Evolutionary conservation across 2,888 invertebrate genomes (phyloP).

Genomic region (Amaurobius ferox): DNA sequence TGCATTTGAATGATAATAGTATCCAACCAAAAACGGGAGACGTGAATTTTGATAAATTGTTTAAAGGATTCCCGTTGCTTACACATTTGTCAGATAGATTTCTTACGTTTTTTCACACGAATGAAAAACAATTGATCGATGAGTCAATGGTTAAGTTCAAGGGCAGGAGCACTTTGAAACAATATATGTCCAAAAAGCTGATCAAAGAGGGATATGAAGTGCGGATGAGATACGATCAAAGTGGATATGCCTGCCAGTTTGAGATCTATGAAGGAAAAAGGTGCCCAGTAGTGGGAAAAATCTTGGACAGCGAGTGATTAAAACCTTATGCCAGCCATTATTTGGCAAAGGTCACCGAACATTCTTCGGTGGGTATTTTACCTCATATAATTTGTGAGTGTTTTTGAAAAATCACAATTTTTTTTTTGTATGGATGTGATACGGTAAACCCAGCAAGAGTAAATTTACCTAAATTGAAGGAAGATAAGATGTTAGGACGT

Average conservation of each 20-base stretch:
- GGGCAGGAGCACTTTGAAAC: neutral
- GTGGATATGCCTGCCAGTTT: neutral
- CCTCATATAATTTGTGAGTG: neutral
- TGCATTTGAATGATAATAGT: neutral
- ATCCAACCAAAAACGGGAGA: neutral
- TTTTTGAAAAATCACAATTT: neutral
- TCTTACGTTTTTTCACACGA: neutral
- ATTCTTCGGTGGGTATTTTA: neutral
- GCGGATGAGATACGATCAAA: conserved; percentile 7
- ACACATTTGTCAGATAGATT: neutral
- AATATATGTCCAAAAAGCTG: neutral
- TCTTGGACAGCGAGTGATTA: too few relatives aligned
- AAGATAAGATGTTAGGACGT: neutral
- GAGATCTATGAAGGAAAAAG: neutral
- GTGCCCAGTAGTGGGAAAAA: neutral
- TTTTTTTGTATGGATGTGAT: neutral
- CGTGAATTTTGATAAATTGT: neutral
- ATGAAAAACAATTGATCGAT: neutral
- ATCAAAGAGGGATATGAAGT: neutral
- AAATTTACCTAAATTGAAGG: neutral
- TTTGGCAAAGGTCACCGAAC: neutral
- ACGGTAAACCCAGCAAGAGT: neutral
- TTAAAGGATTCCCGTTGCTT: neutral
- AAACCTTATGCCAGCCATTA: too few relatives aligned
- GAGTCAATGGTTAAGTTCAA: conserved; percentile 4